phyloP scores from a whole-genome alignment of 2,113 vertebrate genomes.

The Rhineura floridana region DNA sequence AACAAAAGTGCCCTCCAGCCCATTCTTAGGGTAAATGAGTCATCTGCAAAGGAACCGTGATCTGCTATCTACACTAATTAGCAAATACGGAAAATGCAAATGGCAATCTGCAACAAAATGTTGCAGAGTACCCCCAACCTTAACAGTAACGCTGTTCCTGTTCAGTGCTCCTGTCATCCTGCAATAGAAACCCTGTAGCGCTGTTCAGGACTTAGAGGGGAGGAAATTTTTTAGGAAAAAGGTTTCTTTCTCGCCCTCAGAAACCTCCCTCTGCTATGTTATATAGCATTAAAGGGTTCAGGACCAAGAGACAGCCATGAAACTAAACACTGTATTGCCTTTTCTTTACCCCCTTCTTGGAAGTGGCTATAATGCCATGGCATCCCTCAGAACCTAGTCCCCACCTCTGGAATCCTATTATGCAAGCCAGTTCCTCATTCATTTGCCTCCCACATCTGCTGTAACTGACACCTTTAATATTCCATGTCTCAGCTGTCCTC shows the following conservation, averaged over 20 bases:
- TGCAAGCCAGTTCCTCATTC: no score
- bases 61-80: background rate
- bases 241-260: no score
- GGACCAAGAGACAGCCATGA: no score
- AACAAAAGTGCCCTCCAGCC: background rate
- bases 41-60: background rate
- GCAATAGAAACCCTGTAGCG: background rate
- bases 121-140: background rate
- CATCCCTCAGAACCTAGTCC: no score
- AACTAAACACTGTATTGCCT: no score
- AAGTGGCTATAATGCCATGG: background rate
- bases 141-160: background rate
- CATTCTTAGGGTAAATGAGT: rapidly evolving
- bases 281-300: background rate
- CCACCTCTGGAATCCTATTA: no score
- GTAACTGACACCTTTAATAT: background rate
- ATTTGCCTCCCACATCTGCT: no score
- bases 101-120: background rate
- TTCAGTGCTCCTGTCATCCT: background rate
- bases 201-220: background rate
- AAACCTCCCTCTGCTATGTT: background rate
- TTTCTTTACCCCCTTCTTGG: background rate
- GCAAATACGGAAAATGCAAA: background rate
- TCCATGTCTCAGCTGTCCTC: no score
- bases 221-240: no score